phyloP scores from a whole-genome alignment of 64 coral and sea anemone genomes.

The Pocillopora damicornis region DNA sequence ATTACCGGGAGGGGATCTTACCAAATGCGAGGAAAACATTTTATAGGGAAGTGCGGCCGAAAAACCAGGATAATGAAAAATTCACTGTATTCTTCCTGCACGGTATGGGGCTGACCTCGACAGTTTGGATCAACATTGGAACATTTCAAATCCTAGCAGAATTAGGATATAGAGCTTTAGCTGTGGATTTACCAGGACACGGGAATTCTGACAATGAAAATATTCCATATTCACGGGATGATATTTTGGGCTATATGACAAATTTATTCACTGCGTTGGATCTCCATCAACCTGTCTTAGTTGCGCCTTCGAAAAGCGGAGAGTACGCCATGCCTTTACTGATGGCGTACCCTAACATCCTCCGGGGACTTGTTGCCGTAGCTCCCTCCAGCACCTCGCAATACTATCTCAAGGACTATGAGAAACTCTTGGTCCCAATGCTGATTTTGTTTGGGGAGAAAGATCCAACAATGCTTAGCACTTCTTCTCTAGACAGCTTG shows the following conservation, averaged over 20 bases:
- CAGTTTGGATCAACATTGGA: conserved; percentile 71
- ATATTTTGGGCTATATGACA: conserved; percentile 68
- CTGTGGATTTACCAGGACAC: conserved; percentile 75
- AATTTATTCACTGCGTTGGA: conserved; percentile 30
- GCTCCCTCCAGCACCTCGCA: conserved; percentile 69
- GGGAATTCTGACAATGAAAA: conserved; percentile 59
- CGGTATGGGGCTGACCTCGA: conserved; percentile 41
- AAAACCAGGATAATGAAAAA: not conserved
- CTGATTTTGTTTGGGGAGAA: conserved; percentile 72
- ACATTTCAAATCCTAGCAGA: conserved; percentile 60
- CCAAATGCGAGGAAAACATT: conserved; percentile 45
- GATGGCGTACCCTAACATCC: conserved; percentile 46
- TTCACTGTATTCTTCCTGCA: conserved; percentile 64
- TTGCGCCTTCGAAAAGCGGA: conserved; percentile 57
- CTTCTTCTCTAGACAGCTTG: conserved; percentile 73
- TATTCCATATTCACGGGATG: conserved; percentile 65
- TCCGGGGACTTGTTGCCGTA: conserved; percentile 70
- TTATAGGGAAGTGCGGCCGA: conserved; percentile 61
- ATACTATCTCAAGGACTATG: conserved; percentile 44
- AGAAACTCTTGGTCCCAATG: conserved; percentile 47
- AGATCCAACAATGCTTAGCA: conserved; percentile 57
- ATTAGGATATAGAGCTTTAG: conserved; percentile 59
- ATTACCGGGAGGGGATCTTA: conserved; percentile 52
- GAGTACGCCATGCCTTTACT: conserved; percentile 72
- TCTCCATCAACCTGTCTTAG: conserved; percentile 40